Base-by-base conservation (phyloP, 2,888 invertebrate species). In the Leptura quadrifasciata region DNA sequence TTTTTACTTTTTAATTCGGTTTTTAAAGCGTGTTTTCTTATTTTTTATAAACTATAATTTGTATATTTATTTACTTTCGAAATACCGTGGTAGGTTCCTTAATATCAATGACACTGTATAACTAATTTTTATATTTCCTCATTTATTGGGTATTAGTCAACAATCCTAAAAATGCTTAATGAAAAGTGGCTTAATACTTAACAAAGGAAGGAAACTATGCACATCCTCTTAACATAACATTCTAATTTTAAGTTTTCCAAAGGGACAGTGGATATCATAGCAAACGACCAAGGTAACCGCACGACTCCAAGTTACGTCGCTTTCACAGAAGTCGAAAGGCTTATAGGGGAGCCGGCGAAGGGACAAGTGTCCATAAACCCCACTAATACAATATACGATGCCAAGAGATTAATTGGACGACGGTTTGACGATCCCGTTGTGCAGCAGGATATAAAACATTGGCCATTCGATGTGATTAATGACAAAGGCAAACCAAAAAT, bases 261-360 rank as follows among this genome's bases (percentile, higher is more conserved):
- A 79, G 83, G 82, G 15, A 65, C 76, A 9, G 95, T 95, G 83
- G 95, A 96, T 87, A 95, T 96, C 81, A 96, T 96, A 86, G 95
- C 96, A 75, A 97, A 97, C 87, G 96, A 96, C 87, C 96, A 96
- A 89, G 96, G 96, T 79, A 96, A 96, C 89, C 91, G 96, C 69
- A 96, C 96, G 10, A 97, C 96, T 67, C 96, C 96, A 63, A 95
- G 95, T 80, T 97, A 95, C 89, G 96, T 96, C 67, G 96, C 95
- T 5, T 97, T 96, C 88, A 96, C 95, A 24, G 96, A 96, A 82
- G 93, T 93, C 0, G 96, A 96, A 88, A 91, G 96, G 63, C 90
- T 96, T 55, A 94, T 96, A 83, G 96, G 96, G 55, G 96, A 96
- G 89, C 94, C 95, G 17, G 96, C 96, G 20, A 95, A 95, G 89